Base-by-base conservation (phyloP, 2,888 invertebrate species). In the Agrochola circellaris region DNA sequence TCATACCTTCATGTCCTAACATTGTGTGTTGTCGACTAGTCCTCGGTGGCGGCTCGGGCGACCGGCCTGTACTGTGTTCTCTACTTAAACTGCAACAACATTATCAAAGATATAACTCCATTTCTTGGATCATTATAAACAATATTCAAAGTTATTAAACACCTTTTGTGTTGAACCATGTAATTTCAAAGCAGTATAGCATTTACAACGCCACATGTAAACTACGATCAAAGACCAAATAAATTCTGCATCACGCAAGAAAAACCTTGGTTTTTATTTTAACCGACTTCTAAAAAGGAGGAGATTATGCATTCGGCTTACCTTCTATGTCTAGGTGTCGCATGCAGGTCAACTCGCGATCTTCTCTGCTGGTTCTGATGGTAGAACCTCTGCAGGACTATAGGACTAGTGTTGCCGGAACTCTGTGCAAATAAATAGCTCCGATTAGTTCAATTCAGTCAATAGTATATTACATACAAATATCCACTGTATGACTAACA, bases 361-460 rank as follows among this genome's bases (percentile, higher is more conserved):
- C 98, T 96, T 83, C 98, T 97, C 93, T 98, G 98, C 91, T 98
- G 98, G 91, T 98, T 98, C 92, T 98, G 98, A 93, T 98, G 98
- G 91, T 98, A 98, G 92, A 98, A 98, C 92, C 98, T 97, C 92
- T 98, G 98, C 87, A 98, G 95, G 79, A 98, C 98, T 92, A 98
- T 98, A 58, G 98, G 98, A 94, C 98, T 98, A 74, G 98, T 98
- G 95, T 98, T 98, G 83, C 98, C 98, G 64, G 97, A 97, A 90
- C 95, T 96, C 97, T 97, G 93, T 2, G 76, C 67, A 80, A 75
- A 72, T 1, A 76, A 30, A 65, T 2, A 68, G 0, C 0, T 11
- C 15, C 7, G n/a, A 64, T 75, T 69, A 73, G 23, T 72, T 26
- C n/a, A 54, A n/a, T 38, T 68, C n/a, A 34, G n/a, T 6, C 51